Evolutionary conservation across 2,113 vertebrate genomes (phyloP), one percentile per base, ranked within the genome.

Genomic region (Todiramphus chloris): DNA sequence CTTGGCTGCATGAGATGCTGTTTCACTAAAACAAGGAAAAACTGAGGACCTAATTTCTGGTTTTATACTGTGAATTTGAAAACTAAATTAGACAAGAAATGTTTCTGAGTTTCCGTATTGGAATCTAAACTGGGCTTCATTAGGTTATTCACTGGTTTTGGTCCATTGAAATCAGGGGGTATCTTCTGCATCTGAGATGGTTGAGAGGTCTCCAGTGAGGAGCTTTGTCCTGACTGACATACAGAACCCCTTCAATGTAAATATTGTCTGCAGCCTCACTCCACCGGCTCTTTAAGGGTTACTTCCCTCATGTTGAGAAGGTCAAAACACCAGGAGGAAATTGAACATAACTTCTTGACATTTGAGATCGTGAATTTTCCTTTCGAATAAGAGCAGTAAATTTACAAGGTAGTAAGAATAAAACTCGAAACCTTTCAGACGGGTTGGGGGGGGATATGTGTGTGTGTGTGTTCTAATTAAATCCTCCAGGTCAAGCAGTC

Each of bases 311-410:
- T 4, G 51, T 74, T 79, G 89, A 81, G 89, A 97, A 96, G 90
- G 95, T 94, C 95, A 97, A 74, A 94, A 68, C 13, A 25, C 84
- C 73, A 75, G 51, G 87, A 94, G 82, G 95, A 97, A 97, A 97
- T 94, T 84, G 90, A 95, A 94, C 69, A 59, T 90, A 94, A 82
- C 82, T 92, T 95, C 92, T 94, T 96, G 95, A 93, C 91, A 94
- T 95, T 91, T 96, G 82, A 80, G 89, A 76, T 89, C 1, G 0
- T 82, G 66, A 94, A 94, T 97, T 97, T 96, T 92, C 86, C 74
- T 87, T 95, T 87, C 0, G 0, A 94, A 72, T 74, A 87, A 93
- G 67, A 95, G 82, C 69, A 84, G 39, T 95, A 95, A 96, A 95
- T 92, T 89, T 94, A 12, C 79, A 92, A 95, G 74, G 84, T 94